phyloP scores from a whole-genome alignment of 2,888 invertebrate genomes.

The Drosophila rubida region DNA sequence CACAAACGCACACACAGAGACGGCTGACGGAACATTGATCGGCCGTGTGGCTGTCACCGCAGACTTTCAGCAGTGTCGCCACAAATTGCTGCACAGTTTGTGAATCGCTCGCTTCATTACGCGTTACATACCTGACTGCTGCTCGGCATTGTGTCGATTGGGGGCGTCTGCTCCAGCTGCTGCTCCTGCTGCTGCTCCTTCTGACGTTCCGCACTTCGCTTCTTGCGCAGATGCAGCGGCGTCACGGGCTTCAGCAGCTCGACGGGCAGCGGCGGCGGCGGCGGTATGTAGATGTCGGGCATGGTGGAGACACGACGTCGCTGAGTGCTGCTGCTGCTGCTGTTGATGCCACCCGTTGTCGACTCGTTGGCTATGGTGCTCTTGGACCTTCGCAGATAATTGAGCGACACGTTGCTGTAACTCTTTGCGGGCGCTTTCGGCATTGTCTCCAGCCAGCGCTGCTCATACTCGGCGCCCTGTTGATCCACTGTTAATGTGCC shows the following conservation, averaged over 20 bases:
- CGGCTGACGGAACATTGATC: background rate
- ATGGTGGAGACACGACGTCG: slow-evolving; percentile 71
- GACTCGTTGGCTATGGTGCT: slow-evolving; percentile 41
- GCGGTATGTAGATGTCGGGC: slow-evolving; percentile 73
- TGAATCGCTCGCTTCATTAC: slow-evolving; percentile 3
- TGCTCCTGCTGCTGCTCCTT: background rate
- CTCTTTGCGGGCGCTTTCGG: slow-evolving; percentile 46
- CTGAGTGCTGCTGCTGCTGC: slow-evolving; percentile 32
- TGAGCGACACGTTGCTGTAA: slow-evolving; percentile 65
- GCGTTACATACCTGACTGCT: slow-evolving; percentile 64
- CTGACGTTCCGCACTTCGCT: slow-evolving; percentile 54
- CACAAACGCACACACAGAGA: background rate
- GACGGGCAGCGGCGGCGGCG: slow-evolving; percentile 74
- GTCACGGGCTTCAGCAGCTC: slow-evolving; percentile 66
- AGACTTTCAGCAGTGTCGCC: slow-evolving; percentile 2
- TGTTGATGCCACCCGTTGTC: background rate
- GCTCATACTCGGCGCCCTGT: slow-evolving; percentile 21
- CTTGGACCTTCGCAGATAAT: slow-evolving; percentile 68
- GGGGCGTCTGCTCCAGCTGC: background rate
- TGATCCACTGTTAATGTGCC: slow-evolving; percentile 54
- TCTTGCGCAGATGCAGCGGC: slow-evolving; percentile 65
- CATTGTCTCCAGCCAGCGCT: slow-evolving; percentile 6
- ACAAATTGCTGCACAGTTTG: slow-evolving; percentile 10
- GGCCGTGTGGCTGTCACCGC: background rate
- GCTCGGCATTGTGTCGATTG: slow-evolving; percentile 13